Evolutionary conservation across 2,797 vertebrate species (phyloP).

Genomic region (Tinamus major): DNA sequence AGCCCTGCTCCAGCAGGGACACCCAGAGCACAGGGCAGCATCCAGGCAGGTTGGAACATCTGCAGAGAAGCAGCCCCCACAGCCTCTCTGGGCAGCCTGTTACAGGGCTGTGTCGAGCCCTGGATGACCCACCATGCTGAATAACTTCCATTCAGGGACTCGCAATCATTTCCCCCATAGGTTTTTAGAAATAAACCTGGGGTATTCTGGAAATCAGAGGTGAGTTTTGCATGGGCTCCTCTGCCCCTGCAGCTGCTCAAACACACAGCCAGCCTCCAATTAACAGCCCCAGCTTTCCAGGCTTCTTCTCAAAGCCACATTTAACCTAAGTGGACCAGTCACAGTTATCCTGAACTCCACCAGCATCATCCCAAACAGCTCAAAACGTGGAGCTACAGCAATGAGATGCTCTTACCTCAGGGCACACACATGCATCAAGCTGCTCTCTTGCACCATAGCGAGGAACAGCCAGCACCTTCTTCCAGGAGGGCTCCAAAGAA

Average conservation of each 20-base stretch:
- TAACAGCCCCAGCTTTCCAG: neutral
- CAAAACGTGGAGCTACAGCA: rapidly evolving
- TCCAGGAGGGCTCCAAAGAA: rapidly evolving
- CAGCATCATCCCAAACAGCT: rapidly evolving
- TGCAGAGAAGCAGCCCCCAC: too few species aligned
- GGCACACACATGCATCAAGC: rapidly evolving
- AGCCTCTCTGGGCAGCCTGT: too few species aligned
- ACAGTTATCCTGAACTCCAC: rapidly evolving
- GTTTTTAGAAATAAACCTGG: neutral
- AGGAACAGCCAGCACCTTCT: neutral
- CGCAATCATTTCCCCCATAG: neutral
- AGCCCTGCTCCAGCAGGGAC: too few species aligned
- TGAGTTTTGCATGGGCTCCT: rapidly evolving
- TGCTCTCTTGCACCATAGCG: rapidly evolving
- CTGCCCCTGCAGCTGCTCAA: neutral
- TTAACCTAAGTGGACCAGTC: rapidly evolving
- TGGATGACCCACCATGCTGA: too few species aligned
- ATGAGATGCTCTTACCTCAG: rapidly evolving
- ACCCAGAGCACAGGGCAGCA: too few species aligned
- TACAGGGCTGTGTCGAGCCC: too few species aligned
- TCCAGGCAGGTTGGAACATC: too few species aligned
- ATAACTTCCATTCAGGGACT: too few species aligned
- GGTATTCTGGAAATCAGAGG: rapidly evolving
- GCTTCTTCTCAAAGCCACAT: rapidly evolving
- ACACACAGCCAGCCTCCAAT: too few species aligned